Conservation (phyloP, 1,140 invertebrate genomes). For the Onthophagus taurus region DNA sequence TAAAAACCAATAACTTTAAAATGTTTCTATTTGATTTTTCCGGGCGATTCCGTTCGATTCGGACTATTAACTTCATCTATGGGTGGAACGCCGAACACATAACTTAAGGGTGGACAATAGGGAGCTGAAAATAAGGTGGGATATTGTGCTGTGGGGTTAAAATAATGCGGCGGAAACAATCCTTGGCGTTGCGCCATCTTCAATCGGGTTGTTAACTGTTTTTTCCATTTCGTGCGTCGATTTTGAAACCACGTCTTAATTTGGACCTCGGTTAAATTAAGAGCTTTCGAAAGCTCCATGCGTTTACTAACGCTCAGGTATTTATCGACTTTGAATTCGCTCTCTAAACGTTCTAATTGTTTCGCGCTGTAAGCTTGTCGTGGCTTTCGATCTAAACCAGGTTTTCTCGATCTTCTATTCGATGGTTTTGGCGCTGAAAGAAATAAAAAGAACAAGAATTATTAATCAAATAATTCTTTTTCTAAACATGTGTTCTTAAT, state of each 20-base stretch:
- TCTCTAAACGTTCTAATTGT: slow-evolving; percentile 81
- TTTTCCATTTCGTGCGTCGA: slow-evolving; percentile 92
- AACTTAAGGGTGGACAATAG: slow-evolving; percentile 44
- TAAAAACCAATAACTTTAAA: no score
- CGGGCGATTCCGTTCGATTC: slow-evolving; percentile 9
- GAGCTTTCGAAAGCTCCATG: slow-evolving; percentile 80
- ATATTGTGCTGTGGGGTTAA: slow-evolving; percentile 51
- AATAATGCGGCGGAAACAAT: slow-evolving; percentile 59
- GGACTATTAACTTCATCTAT: slow-evolving; percentile 22
- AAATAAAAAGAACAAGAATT: no score
- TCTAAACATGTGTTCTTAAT: no score
- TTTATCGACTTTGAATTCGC: slow-evolving; percentile 91
- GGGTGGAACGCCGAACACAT: slow-evolving; percentile 43
- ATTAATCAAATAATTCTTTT: not conserved
- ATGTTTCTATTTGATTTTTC: slow-evolving; percentile 4
- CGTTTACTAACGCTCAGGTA: slow-evolving; percentile 91
- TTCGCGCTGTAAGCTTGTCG: slow-evolving; percentile 91
- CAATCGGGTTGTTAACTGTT: slow-evolving; percentile 78
- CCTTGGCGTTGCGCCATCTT: slow-evolving; percentile 83
- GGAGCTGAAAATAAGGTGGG: slow-evolving; percentile 45
- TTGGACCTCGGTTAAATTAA: slow-evolving; percentile 89
- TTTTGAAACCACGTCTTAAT: slow-evolving; percentile 97
- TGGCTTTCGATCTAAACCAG: slow-evolving; percentile 83
- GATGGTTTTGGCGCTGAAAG: slow-evolving; percentile 64
- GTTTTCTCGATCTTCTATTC: slow-evolving; percentile 68